These are phyloP conservation scores for Amphilophus citrinellus DNA, from an alignment of 2,113 vertebrate species.

Conservation along the genomic window DNA sequence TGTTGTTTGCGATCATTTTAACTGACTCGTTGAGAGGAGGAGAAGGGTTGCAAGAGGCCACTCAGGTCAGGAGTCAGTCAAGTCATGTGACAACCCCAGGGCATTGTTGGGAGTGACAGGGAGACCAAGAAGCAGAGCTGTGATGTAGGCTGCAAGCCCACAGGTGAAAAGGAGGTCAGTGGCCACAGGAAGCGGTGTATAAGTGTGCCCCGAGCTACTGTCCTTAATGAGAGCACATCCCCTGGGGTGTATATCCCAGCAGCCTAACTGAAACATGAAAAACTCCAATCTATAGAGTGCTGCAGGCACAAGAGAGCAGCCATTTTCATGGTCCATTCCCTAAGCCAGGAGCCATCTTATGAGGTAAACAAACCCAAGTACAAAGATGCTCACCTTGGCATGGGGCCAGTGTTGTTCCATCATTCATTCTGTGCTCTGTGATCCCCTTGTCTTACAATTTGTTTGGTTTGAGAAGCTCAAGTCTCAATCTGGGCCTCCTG, in stretches of 20 bases:
- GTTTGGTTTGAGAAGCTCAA: slow-evolving; percentile 32
- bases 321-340: slow-evolving; percentile 80
- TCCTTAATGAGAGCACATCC: slow-evolving; percentile 92
- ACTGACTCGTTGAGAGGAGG: slow-evolving; percentile 70
- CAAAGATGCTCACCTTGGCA: slow-evolving; percentile 66
- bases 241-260: slow-evolving; percentile 77
- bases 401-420: slow-evolving; percentile 28
- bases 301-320: slow-evolving; percentile 73
- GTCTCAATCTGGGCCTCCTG: slow-evolving; percentile 21
- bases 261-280: slow-evolving; percentile 79
- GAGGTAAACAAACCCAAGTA: slow-evolving; percentile 76
- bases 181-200: slow-evolving; percentile 89
- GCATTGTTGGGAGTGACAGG: slow-evolving; percentile 80
- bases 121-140: slow-evolving; percentile 80
- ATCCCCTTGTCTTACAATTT: slow-evolving; percentile 12
- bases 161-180: slow-evolving; percentile 94
- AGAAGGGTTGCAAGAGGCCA: slow-evolving; percentile 69
- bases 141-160: slow-evolving; percentile 83
- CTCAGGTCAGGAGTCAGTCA: slow-evolving; percentile 86
- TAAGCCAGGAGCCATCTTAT: slow-evolving; percentile 78
- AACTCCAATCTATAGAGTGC: slow-evolving; percentile 77
- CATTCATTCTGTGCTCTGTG: slow-evolving; percentile 24
- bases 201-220: slow-evolving; percentile 79
- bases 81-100: slow-evolving; percentile 85
- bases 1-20: slow-evolving; percentile 57